Conservation (phyloP, 2,888 invertebrate species). For the Azorinus chamasolen region DNA sequence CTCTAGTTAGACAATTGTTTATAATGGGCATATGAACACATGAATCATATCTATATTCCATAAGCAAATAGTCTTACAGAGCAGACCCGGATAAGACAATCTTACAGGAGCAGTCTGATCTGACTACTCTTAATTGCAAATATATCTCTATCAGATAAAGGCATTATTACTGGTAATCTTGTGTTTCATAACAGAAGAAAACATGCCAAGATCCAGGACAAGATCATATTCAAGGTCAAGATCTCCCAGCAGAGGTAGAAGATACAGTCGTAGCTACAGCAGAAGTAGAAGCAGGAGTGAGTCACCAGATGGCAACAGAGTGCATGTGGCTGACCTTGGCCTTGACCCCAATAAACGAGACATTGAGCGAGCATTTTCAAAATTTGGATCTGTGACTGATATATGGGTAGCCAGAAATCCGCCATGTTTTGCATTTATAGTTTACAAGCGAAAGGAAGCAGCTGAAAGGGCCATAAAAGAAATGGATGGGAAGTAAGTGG, state of each 20-base stretch:
- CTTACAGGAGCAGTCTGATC: too few species aligned
- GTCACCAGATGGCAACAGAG: constrained; percentile 76
- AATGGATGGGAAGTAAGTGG: constrained; percentile 91
- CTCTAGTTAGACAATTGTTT: too few species aligned
- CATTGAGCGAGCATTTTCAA: constrained; percentile 88
- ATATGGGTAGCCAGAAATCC: constrained; percentile 89
- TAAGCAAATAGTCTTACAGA: too few species aligned
- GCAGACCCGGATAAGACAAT: too few species aligned
- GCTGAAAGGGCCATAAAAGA: constrained; percentile 93
- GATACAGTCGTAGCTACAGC: constrained; percentile 67
- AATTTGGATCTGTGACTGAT: constrained; percentile 88
- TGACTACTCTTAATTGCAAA: too few species aligned
- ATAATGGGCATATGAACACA: too few species aligned
- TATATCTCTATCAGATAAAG: too few species aligned
- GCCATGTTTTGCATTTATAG: constrained; percentile 89
- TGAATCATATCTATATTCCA: too few species aligned
- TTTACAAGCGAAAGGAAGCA: constrained; percentile 88
- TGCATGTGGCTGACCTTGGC: constrained; percentile 88
- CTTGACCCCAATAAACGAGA: constrained; percentile 88
- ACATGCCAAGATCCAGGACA: too few species aligned
- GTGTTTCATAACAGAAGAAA: too few species aligned
- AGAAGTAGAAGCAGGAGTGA: constrained; percentile 61
- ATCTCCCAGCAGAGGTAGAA: constrained; percentile 59
- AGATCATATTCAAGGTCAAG: constrained; percentile 47
- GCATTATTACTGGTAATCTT: too few species aligned